These are phyloP conservation scores for Todiramphus saurophagus DNA, from an alignment of 2,113 vertebrate species.

Conservation along the genomic window DNA sequence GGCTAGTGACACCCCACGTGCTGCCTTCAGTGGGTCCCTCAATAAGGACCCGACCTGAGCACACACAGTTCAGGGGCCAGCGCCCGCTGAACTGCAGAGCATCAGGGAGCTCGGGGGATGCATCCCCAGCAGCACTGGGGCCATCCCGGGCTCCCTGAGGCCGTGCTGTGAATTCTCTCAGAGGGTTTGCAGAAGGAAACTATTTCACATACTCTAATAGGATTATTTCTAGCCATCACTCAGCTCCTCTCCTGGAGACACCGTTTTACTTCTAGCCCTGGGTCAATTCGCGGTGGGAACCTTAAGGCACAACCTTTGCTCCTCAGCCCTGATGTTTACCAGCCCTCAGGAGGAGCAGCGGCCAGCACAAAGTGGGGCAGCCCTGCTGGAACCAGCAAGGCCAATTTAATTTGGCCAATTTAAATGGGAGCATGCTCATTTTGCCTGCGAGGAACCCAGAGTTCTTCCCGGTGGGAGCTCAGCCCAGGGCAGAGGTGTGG, in stretches of 20 bases:
- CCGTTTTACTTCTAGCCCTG: fast-evolving
- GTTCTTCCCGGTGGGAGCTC: neutral
- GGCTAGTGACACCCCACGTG: neutral
- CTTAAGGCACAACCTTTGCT: fast-evolving
- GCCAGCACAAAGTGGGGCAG: neutral
- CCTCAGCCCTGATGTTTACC: neutral
- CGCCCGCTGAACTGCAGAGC: fast-evolving
- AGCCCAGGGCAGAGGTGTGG: neutral
- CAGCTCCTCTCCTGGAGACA: neutral
- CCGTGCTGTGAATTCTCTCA: neutral
- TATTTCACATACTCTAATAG: neutral
- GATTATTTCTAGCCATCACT: neutral
- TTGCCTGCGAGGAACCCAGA: fast-evolving
- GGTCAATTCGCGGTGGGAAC: fast-evolving
- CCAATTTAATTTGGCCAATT: neutral
- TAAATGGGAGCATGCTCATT: neutral
- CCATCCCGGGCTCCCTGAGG: neutral
- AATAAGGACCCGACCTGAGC: neutral
- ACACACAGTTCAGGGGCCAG: fast-evolving
- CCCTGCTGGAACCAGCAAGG: neutral
- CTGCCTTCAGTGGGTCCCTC: neutral
- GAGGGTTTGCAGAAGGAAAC: neutral
- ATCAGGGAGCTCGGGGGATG: fast-evolving
- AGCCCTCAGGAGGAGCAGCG: neutral
- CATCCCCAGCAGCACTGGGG: neutral